These are phyloP conservation scores for Heterocephalus glaber DNA, from an alignment of 2,113 vertebrate genomes.

Conservation along the genomic window DNA sequence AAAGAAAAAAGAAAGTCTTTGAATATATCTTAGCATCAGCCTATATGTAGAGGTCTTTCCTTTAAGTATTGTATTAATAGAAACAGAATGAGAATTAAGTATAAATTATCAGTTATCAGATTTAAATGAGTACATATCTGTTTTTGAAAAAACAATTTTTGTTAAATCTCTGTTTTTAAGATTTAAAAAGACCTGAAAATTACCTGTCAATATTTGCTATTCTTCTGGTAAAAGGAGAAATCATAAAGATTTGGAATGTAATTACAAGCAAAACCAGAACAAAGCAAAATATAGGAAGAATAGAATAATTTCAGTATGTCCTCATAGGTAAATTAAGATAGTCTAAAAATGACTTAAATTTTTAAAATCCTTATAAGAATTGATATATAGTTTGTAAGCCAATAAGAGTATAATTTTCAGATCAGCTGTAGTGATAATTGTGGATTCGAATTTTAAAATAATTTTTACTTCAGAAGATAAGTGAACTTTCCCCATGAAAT, in stretches of 20 bases:
- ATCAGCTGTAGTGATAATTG: not conserved
- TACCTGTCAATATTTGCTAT: not conserved
- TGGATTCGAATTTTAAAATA: not conserved
- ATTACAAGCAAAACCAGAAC: not conserved
- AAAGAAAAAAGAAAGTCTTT: no score
- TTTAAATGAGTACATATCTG: not conserved
- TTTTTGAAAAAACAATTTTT: not conserved
- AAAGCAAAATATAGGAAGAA: not conserved
- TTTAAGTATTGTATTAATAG: slow-evolving; percentile 2
- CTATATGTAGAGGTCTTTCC: not conserved
- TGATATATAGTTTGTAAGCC: not conserved
- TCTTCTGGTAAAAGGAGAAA: not conserved
- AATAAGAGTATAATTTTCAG: not conserved
- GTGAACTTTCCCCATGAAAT: not conserved
- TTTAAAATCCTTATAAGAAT: not conserved
- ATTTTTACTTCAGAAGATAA: slow-evolving; percentile 34
- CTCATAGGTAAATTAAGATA: not conserved
- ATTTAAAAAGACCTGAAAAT: not conserved
- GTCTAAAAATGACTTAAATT: not conserved
- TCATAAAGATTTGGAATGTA: not conserved
- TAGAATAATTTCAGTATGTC: not conserved
- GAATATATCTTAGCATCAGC: not conserved
- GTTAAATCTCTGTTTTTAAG: not conserved
- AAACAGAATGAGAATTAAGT: not conserved
- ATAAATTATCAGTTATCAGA: not conserved